Conservation (phyloP, 1,140 invertebrate genomes). For the Mizuhopecten yessoensis region DNA sequence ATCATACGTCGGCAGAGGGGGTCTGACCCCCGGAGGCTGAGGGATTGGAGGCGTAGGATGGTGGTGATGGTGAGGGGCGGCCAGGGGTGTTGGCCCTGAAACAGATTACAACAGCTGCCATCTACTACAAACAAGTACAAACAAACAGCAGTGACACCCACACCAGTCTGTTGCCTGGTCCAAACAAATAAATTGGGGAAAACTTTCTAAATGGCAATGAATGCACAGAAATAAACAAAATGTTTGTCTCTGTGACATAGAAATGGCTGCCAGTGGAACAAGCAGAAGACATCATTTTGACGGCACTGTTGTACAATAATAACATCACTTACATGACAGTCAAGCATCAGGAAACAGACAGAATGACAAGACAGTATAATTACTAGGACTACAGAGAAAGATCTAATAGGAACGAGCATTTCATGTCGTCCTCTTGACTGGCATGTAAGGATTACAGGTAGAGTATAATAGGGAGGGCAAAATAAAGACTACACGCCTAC, state of each 20-base stretch:
- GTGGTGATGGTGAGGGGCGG: conserved; percentile 49
- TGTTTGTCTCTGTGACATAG: too few relatives aligned
- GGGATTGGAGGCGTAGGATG: conserved; percentile 58
- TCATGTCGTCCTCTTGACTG: not conserved
- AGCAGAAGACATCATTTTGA: not conserved
- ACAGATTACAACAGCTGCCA: conserved; percentile 41
- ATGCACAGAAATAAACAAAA: too few relatives aligned
- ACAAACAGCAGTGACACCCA: not conserved
- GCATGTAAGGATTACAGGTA: not conserved
- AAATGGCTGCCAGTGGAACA: not conserved
- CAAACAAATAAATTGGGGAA: too few relatives aligned
- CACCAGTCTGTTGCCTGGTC: not conserved
- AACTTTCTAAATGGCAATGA: too few relatives aligned
- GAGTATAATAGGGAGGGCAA: too few relatives aligned
- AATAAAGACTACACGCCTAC: too few relatives aligned
- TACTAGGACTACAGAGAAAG: not conserved
- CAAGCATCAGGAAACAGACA: not conserved
- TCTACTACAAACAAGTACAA: not conserved
- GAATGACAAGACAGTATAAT: too few relatives aligned
- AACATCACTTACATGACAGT: not conserved
- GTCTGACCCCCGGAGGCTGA: conserved; percentile 66
- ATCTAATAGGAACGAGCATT: not conserved
- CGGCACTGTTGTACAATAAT: not conserved
- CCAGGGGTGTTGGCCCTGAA: conserved; percentile 48
- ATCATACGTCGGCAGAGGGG: conserved; percentile 81